phyloP scores from a whole-genome alignment of 2,113 vertebrate genomes.

The Microtus ochrogaster region DNA sequence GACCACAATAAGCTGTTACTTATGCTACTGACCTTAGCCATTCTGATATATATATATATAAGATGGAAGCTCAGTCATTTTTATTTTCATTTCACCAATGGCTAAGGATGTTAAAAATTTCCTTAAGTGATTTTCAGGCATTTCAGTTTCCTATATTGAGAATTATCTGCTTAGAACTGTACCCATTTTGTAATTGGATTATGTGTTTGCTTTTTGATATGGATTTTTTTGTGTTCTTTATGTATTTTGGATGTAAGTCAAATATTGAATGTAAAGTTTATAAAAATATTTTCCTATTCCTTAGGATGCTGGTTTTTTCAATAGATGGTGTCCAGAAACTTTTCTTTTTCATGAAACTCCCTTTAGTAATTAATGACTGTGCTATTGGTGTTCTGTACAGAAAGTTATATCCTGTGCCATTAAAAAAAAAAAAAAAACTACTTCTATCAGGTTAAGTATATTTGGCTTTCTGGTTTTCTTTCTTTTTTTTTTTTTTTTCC shows the following conservation, averaged over 20 bases:
- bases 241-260: background rate
- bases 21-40: background rate
- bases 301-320: background rate
- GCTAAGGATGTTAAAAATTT: background rate
- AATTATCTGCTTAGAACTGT: background rate
- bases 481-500: too few relatives aligned
- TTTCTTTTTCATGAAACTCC: background rate
- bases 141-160: background rate
- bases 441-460: background rate
- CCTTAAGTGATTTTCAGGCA: background rate
- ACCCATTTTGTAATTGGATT: background rate
- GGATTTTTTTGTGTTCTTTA: background rate
- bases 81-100: background rate
- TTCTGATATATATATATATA: fast-evolving
- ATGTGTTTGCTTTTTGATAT: background rate
- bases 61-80: background rate
- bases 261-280: background rate
- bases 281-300: background rate
- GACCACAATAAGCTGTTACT: background rate
- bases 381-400: background rate
- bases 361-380: background rate
- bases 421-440: too few relatives aligned
- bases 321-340: background rate
- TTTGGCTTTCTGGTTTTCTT: background rate
- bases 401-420: background rate